Base-by-base conservation (phyloP, 2,797 vertebrate genomes). In the Lacerta bilineata region DNA sequence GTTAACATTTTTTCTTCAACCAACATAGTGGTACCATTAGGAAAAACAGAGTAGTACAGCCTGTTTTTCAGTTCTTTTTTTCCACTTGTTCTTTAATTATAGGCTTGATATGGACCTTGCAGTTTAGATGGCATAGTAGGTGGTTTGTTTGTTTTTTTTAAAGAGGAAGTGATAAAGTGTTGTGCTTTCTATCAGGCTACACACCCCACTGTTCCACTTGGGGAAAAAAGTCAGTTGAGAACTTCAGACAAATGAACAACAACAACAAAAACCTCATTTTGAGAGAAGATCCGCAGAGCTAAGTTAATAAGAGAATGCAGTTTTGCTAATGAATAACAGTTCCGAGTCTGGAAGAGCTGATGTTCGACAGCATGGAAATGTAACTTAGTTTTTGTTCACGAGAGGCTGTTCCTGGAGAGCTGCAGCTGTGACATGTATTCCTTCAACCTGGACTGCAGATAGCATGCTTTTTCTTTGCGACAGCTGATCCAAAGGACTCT, bases 81-180 rank as follows among this genome's bases (percentile, higher is more conserved):
- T 91, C 91, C 86, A 93, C 46, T 88, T 69, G 82, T 2, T 86
- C 71, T 74, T 85, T 91, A 81, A 90, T 94, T 81, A 72, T 55
- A 87, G 64, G 15, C 69, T 91, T 86, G 69, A 79, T 92, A 77
- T 0, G n/a, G 80, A 23, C 84, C 90, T 91, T 84, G 59, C 87
- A 15, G 0, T 94, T 92, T 72, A 90, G 88, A 68, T 91, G 79
- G 43, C 36, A 23, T 55, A 80, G 87, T 0, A 11, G 72, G 39
- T 39, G 88, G n/a, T n/a, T n/a, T n/a, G n/a, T n/a, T n/a, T n/a
- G n/a, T n/a, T n/a, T 79, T 33, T 27, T 79, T 41, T 39, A 83
- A 66, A 72, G 91, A 92, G 91, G 94, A 96, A 96, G 86, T 91
- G 55, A 84, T 66, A 89, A 86, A 5, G 39, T 75, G 71, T 75